A percentile compares a stretch with the other conserved stretches of the same genome.
These are phyloP conservation scores for Sebastolobus altivelis DNA, from an alignment of 2,797 vertebrate genomes.

Conservation along the genomic window DNA sequence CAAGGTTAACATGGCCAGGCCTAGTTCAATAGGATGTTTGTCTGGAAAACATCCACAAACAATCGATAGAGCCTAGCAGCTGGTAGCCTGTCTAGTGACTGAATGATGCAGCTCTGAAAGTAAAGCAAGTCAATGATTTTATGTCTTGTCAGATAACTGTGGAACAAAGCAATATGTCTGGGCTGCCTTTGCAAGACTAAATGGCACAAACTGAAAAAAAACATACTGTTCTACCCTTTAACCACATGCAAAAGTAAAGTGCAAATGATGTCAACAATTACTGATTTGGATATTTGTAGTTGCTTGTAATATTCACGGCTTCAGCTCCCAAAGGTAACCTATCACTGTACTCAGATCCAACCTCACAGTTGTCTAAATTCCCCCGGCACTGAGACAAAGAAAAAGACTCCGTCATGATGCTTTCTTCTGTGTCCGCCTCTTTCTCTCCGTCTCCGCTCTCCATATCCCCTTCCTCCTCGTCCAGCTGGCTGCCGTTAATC, in stretches of 20 bases:
- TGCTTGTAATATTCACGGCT: slow-evolving; percentile 92
- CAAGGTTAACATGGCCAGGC: neutral
- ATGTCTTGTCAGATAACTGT: neutral
- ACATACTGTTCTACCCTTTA: neutral
- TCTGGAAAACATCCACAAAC: slow-evolving; percentile 21
- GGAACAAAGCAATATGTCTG: neutral
- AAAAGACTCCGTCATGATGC: slow-evolving; percentile 87
- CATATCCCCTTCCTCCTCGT: slow-evolving; percentile 79
- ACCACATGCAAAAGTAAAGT: slow-evolving; percentile 10
- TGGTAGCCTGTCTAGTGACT: neutral
- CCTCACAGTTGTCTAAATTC: slow-evolving; percentile 91
- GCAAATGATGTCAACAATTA: slow-evolving; percentile 6
- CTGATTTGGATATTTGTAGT: slow-evolving; percentile 55
- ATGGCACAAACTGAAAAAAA: slow-evolving; percentile 7
- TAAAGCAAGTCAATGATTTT: neutral
- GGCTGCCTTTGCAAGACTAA: neutral
- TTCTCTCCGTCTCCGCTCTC: slow-evolving; percentile 59
- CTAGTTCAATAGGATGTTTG: neutral
- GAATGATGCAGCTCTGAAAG: neutral
- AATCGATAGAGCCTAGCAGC: neutral
- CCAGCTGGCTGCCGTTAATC: slow-evolving; percentile 84
- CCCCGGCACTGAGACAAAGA: slow-evolving; percentile 88
- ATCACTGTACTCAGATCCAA: slow-evolving; percentile 94
- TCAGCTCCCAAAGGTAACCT: slow-evolving; percentile 94
- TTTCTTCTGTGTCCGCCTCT: slow-evolving; percentile 88